Evolutionary conservation across 2,888 invertebrate species (phyloP).

Genomic region (Serrognathus titanus): DNA sequence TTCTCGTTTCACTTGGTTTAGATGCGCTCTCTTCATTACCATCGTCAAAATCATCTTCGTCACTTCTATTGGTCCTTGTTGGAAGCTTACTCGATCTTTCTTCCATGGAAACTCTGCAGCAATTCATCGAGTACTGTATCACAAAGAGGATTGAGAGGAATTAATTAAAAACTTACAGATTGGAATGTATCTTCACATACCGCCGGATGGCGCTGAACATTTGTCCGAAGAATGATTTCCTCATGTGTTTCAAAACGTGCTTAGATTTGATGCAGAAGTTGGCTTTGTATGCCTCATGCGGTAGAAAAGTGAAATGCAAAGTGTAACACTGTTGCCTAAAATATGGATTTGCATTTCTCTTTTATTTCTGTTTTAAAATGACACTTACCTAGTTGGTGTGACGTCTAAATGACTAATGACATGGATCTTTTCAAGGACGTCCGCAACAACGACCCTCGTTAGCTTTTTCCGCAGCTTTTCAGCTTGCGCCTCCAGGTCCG

Average conservation of each 20-base stretch:
- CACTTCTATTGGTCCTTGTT: constrained; percentile 31
- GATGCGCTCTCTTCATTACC: constrained; percentile 23
- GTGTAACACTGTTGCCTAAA: constrained; percentile 58
- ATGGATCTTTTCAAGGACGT: constrained; percentile 72
- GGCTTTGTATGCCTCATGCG: constrained; percentile 68
- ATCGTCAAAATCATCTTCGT: constrained; percentile 43
- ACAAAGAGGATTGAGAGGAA: background rate
- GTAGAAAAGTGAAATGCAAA: constrained; percentile 71
- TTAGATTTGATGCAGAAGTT: constrained; percentile 69
- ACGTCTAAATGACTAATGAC: constrained; percentile 59
- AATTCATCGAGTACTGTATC: background rate
- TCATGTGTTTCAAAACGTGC: constrained; percentile 70
- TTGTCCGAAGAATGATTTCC: constrained; percentile 64
- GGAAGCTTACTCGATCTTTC: constrained; percentile 38
- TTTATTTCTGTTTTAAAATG: background rate
- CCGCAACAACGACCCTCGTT: constrained; percentile 72
- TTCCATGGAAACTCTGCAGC: constrained; percentile 15
- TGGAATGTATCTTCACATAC: constrained; percentile 54
- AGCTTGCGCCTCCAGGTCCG: constrained; percentile 54
- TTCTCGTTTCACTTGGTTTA: constrained; percentile 38
- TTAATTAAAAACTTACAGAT: constrained; percentile 47
- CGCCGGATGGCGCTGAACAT: constrained; percentile 63
- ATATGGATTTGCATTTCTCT: constrained; percentile 15
- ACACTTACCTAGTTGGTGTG: constrained; percentile 50
- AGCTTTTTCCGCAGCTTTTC: constrained; percentile 69